Percentiles rank a stretch among this genome's conserved stretches.
Evolutionary conservation across 2,113 vertebrate species (phyloP).

Genomic region (Hemiprocne comata): DNA sequence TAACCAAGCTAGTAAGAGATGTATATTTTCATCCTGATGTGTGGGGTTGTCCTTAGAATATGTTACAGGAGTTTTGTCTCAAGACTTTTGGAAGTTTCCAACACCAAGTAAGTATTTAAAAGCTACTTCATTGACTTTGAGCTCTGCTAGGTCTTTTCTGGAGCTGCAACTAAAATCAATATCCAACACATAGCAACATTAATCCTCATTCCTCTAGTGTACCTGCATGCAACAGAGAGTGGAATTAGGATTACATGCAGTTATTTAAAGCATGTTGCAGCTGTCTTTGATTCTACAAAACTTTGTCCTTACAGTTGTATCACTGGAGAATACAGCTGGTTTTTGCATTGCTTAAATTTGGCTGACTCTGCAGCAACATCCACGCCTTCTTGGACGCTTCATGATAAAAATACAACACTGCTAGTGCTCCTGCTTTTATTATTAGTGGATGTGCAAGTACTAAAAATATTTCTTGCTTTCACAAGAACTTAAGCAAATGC

Average conservation of each 20-base stretch:
- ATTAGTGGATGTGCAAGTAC: conserved; percentile 25
- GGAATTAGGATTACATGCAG: not conserved
- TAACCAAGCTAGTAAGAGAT: not conserved
- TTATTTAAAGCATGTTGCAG: not conserved
- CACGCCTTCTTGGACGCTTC: not conserved
- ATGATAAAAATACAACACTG: conserved; percentile 3
- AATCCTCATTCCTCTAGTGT: not conserved
- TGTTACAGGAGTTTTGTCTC: not conserved
- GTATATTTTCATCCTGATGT: not conserved
- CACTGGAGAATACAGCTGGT: conserved; percentile 25
- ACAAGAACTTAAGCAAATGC: not conserved
- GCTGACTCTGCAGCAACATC: not conserved
- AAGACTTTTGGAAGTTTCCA: not conserved
- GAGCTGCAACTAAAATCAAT: not conserved
- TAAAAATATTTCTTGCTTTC: conserved; percentile 26
- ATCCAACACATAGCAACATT: not conserved
- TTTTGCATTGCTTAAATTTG: conserved; percentile 30
- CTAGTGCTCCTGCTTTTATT: conserved; percentile 18
- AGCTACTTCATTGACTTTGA: not conserved
- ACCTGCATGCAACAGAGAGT: not conserved
- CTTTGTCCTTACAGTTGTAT: not conserved
- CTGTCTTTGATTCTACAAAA: not conserved
- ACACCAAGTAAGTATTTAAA: not conserved
- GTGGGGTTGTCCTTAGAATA: not conserved
- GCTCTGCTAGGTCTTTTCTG: not conserved